Evolutionary conservation across 2,797 vertebrate species (phyloP), one percentile per base, ranked within the genome.

Genomic region (Enteromius treurensis): DNA sequence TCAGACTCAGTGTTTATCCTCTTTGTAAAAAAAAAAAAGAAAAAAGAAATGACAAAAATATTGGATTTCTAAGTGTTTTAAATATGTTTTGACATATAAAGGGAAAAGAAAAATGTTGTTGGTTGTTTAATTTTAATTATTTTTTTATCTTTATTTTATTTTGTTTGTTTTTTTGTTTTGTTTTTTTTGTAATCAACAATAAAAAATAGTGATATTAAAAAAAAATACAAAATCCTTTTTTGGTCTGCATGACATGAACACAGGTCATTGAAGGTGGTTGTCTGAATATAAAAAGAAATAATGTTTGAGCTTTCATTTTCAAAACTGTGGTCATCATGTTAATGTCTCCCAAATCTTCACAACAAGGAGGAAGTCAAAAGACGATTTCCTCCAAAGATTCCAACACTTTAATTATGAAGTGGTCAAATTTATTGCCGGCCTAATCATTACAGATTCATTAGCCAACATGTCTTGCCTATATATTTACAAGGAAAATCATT

Each of bases 61-160:
- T 62, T 65, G 70, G 23, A 86, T 88, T 89, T 87, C 68, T 86
- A 85, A 86, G 34, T 85, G 83, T 85, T 70, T 79, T 83, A 64
- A 73, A 80, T 73, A 76, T 87, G 83, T 89, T 89, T 87, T 86
- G 78, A 85, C 73, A 84, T 80, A 87, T 86, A 88, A 89, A 85
- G 79, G 79, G 76, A 71, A 85, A 87, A 69, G 45, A 60, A 86
- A 67, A 70, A 49, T 29, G 5, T 26, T 1, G 23, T 55, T 0
- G 2, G 34, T 42, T 23, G 19, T 69, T 70, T 69, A 23, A 26
- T 17, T 49, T 68, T 34, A 4, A 34, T 42, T 10, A 7, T 37
- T 37, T 4, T 4, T 34, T 34, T 34, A 4, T 34, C 6, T 37
- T 6, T 40, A 0, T 19, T 37, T 51, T 17, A 0, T 62, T 40